These are phyloP conservation scores for Otocyon megalotis DNA, from an alignment of 2,113 vertebrate genomes.

Conservation along the genomic window DNA sequence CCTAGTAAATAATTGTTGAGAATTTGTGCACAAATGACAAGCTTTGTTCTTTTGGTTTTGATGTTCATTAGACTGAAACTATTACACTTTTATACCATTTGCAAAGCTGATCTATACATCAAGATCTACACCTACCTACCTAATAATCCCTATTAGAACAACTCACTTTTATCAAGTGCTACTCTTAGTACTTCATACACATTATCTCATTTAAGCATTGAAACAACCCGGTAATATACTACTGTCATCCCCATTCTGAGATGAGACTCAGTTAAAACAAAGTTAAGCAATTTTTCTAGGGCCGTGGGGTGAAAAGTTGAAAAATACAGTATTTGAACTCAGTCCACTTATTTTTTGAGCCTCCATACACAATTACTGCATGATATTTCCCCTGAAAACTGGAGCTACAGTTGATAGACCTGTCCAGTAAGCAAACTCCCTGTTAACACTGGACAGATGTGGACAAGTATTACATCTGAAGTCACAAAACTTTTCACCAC, in stretches of 20 bases:
- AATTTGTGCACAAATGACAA: neutral
- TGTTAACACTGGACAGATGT: neutral
- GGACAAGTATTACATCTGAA: neutral
- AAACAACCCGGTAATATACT: neutral
- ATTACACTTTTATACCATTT: neutral
- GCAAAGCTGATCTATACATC: neutral
- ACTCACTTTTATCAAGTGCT: neutral
- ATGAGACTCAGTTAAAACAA: neutral
- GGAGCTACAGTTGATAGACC: neutral
- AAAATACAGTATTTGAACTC: neutral
- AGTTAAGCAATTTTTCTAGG: neutral
- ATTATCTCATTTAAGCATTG: neutral
- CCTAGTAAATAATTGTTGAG: neutral
- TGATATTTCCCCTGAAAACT: neutral
- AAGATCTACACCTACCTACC: neutral
- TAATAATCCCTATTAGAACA: neutral
- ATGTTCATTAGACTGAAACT: neutral
- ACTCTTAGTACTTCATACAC: neutral
- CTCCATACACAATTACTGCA: neutral
- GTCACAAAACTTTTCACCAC: neutral
- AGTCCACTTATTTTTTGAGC: neutral
- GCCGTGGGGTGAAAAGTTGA: neutral
- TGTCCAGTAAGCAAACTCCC: neutral
- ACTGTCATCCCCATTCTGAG: neutral
- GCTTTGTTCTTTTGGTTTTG: neutral